Evolutionary conservation across 2,888 invertebrate species (phyloP), one percentile per base, ranked within the genome.

Genomic region (Ophioninae sp.): DNA sequence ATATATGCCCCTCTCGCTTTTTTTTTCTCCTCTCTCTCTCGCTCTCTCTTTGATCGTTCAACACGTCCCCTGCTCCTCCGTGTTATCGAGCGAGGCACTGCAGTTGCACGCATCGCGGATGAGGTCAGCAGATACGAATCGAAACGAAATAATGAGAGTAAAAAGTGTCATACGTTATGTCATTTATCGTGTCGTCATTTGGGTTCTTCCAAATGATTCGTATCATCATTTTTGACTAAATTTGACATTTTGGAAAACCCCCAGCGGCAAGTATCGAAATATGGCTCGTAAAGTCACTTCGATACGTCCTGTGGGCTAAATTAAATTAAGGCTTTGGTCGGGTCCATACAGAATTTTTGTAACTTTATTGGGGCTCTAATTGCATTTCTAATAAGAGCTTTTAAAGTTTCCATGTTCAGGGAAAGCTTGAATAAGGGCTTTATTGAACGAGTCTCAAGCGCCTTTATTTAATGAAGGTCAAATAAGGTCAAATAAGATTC

Each of bases 1-100:
- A 82, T 69, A 71, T 41, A 73, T 63, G 58, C 65, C 67, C 71
- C 37, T 59, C 69, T 41, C 58, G 76, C 76, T 71, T 41, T 56
- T 56, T 41, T 65, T 56, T 58, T 69, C 56, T 44, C 63, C 22
- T 64, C 63, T 23, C 65, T 79, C 79, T 71, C 63, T 58, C 64
- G 37, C 76, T 23, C 59, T 59, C 65, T 56, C 64, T 65, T 61
- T 82, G 5, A 30, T 65, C 72, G 68, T 72, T 41, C 39, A 61
- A 61, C 67, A 56, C 51, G 63, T 30, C 76, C 30, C 59, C 30
- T 30, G 2, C 30, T 30, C 30, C 30, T 30, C 30, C 30, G 13
- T 17, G 51, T 51, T 51, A 51, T 51, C 51, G 61, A 56, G 63
- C 72, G 8, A 51, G 51, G 56, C 69, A 69, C 65, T 22, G 65